Evolutionary conservation across 1,140 invertebrate species (phyloP).

Genomic region (Reticulitermes speratus): DNA sequence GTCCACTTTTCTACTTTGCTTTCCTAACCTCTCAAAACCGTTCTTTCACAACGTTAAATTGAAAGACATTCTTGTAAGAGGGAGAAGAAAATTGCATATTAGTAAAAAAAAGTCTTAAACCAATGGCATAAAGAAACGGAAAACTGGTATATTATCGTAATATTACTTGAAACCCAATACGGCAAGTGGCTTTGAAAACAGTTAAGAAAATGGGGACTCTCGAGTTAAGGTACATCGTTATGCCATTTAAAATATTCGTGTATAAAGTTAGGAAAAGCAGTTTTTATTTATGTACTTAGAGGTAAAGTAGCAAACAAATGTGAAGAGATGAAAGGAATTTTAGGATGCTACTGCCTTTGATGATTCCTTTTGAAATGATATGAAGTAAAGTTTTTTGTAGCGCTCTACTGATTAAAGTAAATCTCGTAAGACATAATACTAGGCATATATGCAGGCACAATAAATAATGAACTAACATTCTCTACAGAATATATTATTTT

Average conservation of each 20-base stretch:
- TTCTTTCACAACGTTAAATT: neutral
- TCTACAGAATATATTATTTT: too few relatives aligned
- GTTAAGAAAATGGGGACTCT: neutral
- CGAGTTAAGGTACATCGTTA: neutral
- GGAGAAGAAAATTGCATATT: neutral
- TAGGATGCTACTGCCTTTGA: too few relatives aligned
- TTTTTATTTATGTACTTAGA: too few relatives aligned
- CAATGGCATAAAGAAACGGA: neutral
- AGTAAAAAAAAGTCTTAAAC: neutral
- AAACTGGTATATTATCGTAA: neutral
- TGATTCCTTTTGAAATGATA: too few relatives aligned
- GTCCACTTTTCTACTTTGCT: neutral
- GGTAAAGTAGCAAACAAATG: too few relatives aligned
- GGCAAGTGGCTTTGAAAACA: neutral
- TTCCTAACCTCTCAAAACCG: neutral
- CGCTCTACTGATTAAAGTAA: too few relatives aligned
- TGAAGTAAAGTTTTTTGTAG: too few relatives aligned
- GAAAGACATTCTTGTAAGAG: neutral
- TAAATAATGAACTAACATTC: too few relatives aligned
- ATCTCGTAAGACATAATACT: too few relatives aligned
- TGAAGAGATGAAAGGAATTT: too few relatives aligned
- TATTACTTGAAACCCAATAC: neutral
- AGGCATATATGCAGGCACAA: too few relatives aligned
- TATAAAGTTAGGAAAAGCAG: too few relatives aligned
- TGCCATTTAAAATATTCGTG: neutral